Evolutionary conservation across 2,113 vertebrate genomes (phyloP).

Genomic region (Oplegnathus fasciatus): DNA sequence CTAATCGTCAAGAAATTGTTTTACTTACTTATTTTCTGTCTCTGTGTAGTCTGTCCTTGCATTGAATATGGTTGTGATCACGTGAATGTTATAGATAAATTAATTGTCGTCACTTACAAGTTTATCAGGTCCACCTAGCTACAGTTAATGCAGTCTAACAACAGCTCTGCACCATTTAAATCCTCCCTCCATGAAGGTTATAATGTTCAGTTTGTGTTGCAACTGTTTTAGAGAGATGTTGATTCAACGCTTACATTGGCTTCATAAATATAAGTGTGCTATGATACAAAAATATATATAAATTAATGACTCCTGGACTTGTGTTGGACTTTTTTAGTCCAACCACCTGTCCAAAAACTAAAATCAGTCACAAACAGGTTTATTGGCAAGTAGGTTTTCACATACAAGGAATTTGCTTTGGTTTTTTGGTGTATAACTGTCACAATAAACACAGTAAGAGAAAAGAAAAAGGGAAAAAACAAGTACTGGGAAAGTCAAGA

Average conservation of each 20-base stretch:
- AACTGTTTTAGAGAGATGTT: background rate
- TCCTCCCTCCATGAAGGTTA: background rate
- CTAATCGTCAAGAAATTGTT: too few relatives aligned
- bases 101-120: too few relatives aligned
- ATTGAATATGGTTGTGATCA: background rate
- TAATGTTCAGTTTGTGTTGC: background rate
- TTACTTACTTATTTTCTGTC: background rate
- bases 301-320: background rate
- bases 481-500: too few relatives aligned
- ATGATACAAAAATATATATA: too few relatives aligned
- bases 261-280: too few relatives aligned
- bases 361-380: background rate
- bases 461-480: too few relatives aligned
- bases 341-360: background rate
- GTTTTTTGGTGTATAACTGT: too few relatives aligned
- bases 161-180: background rate
- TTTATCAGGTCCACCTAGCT: background rate
- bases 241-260: background rate
- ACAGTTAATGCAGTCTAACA: background rate
- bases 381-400: background rate
- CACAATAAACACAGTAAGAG: too few relatives aligned
- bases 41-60: background rate
- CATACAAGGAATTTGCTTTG: background rate
- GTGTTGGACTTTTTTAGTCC: background rate
- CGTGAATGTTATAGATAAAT: background rate